These are phyloP conservation scores for Enteromius anoplus DNA, from an alignment of 2,797 vertebrate genomes.

Conservation along the genomic window DNA sequence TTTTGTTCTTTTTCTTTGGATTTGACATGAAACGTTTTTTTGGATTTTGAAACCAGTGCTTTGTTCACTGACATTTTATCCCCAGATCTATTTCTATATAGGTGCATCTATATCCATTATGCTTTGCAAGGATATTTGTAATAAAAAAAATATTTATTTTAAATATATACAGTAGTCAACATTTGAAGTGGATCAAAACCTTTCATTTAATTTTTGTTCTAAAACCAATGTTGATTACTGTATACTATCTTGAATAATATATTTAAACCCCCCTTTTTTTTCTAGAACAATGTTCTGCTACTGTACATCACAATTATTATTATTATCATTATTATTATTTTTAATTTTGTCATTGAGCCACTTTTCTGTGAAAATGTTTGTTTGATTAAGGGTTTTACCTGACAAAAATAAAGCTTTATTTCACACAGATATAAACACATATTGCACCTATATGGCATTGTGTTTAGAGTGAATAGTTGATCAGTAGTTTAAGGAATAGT, in stretches of 20 bases:
- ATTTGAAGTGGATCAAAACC: too few species aligned
- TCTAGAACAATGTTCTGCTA: too few species aligned
- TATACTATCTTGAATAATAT: too few species aligned
- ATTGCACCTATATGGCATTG: neutral
- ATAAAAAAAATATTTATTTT: too few species aligned
- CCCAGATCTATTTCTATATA: neutral
- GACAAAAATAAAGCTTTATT: neutral
- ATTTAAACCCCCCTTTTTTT: too few species aligned
- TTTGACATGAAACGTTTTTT: neutral
- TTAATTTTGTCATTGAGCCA: neutral
- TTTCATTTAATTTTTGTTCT: too few species aligned
- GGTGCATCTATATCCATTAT: too few species aligned
- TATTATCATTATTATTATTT: too few species aligned
- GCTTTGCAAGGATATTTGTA: neutral
- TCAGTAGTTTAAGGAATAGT: neutral
- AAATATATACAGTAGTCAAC: too few species aligned
- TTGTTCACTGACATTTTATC: neutral
- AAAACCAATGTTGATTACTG: too few species aligned
- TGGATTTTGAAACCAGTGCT: neutral
- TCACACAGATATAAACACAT: neutral
- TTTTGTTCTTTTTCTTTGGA: neutral
- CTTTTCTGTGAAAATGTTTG: constrained; percentile 4
- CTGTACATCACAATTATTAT: too few species aligned
- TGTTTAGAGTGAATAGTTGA: neutral
- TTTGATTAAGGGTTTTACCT: neutral